phyloP scores from a whole-genome alignment of 2,888 invertebrate species.

The Drosophila eohydei region DNA sequence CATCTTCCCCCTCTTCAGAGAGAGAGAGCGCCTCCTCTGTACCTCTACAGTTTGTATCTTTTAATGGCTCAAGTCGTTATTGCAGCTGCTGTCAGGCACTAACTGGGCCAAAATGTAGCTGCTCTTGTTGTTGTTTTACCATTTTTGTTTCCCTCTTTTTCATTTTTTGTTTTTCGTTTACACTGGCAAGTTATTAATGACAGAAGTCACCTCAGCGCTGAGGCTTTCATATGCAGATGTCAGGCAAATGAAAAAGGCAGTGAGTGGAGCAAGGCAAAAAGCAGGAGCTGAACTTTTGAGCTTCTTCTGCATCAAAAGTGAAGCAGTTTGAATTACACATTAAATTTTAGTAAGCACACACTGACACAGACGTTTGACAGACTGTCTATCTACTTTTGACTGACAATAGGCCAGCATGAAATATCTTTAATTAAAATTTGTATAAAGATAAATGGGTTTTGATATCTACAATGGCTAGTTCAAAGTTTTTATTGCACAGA shows the following conservation, averaged over 20 bases:
- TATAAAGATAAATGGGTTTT: constrained; percentile 79
- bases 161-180: constrained; percentile 26
- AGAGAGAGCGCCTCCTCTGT: not conserved
- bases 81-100: constrained; percentile 69
- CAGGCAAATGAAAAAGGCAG: constrained; percentile 14
- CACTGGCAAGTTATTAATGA: constrained; percentile 68
- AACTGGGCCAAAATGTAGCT: constrained; percentile 52
- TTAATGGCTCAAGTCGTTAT: constrained; percentile 81
- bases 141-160: constrained; percentile 15
- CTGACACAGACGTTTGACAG: constrained; percentile 14
- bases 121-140: constrained; percentile 15
- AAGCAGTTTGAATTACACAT: constrained; percentile 54
- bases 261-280: not conserved
- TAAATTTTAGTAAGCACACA: constrained; percentile 28
- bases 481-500: constrained; percentile 71
- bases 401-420: constrained; percentile 75
- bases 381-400: constrained; percentile 18
- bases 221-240: constrained; percentile 67
- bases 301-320: constrained; percentile 68
- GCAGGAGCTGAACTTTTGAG: not conserved
- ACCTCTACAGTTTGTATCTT: constrained; percentile 46
- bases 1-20: not conserved
- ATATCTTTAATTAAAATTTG: constrained; percentile 76
- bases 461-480: constrained; percentile 65
- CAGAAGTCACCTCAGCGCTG: constrained; percentile 57